phyloP scores from a whole-genome alignment of 2,888 invertebrate species.

The Tuberolachnus salignus region DNA sequence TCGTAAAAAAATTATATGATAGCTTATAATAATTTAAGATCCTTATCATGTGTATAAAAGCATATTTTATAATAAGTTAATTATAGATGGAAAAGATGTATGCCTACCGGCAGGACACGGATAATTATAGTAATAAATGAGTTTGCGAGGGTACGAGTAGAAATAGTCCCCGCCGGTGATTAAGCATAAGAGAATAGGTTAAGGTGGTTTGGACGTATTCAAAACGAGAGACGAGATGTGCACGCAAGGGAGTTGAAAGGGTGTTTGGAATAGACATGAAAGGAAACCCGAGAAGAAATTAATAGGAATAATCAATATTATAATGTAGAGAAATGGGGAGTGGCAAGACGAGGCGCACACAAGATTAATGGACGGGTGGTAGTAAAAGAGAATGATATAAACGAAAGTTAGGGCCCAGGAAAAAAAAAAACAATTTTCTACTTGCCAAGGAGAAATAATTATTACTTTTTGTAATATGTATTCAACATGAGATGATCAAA shows the following conservation, averaged over 20 bases:
- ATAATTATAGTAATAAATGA: constrained; percentile 39
- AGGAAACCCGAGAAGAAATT: constrained; percentile 52
- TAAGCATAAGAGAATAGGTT: constrained; percentile 34
- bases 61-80: neutral
- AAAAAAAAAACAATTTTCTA: neutral
- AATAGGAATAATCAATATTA: constrained; percentile 52
- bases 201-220: constrained; percentile 41
- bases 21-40: no score
- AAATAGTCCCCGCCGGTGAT: constrained; percentile 20
- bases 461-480: neutral
- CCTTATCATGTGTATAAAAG: neutral
- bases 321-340: constrained; percentile 31
- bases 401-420: neutral
- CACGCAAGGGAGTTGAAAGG: constrained; percentile 36
- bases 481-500: neutral
- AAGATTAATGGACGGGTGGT: constrained; percentile 20
- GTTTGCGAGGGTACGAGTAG: neutral
- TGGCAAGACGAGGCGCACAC: constrained; percentile 26
- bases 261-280: constrained; percentile 53
- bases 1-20: no score
- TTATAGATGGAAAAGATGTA: neutral
- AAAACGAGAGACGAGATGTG: constrained; percentile 9
- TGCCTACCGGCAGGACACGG: neutral
- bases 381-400: constrained; percentile 9
- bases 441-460: no score